Base-by-base conservation (phyloP, 2,797 vertebrate species). In the Sciurus carolinensis region DNA sequence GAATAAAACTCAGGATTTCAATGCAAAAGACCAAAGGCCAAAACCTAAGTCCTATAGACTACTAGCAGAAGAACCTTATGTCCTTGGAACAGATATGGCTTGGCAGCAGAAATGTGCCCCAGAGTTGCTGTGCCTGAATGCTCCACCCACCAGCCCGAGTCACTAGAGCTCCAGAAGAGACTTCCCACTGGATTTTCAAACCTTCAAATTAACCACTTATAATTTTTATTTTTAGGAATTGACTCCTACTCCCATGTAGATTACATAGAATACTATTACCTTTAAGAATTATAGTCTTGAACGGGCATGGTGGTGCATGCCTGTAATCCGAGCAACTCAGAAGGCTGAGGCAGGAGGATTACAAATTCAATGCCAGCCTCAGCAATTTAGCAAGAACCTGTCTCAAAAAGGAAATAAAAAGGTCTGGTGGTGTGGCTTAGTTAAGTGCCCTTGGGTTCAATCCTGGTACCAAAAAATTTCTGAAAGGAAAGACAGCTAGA, bases 201-300 rank as follows among this genome's bases (percentile, higher is more conserved):
- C 36, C 77, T 97, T 91, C 59, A 86, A 95, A 94, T 75, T 67
- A 80, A 57, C 57, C 66, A 44, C 47, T 87, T 84, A 26, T 7
- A 10, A 59, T 59, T 26, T 59, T 59, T 59, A 39, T 80, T 66
- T 87, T 96, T 57, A 66, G 39, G 42, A 95, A 94, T 94, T 39
- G 79, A 22, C 64, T 71, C n/a, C 33, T 59, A 20, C 47, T 69
- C 57, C 69, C 86, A 69, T 92, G n/a, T 77, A 94, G 33, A 85
- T 71, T 95, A 91, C 42, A 83, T 52, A 96, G 57, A 94, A 28
- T 81, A 90, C 57, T 96, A 77, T 93, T 94, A 87, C 28, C 54
- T 73, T 95, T 93, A 90, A 84, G 62, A 94, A 83, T 75, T 94
- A 22, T n/a, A 76, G 44, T 81, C 92, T 88, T 57, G 15, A 54